Evolutionary conservation across 2,888 invertebrate genomes (phyloP).

Genomic region (Cataglyphis altisquamis): DNA sequence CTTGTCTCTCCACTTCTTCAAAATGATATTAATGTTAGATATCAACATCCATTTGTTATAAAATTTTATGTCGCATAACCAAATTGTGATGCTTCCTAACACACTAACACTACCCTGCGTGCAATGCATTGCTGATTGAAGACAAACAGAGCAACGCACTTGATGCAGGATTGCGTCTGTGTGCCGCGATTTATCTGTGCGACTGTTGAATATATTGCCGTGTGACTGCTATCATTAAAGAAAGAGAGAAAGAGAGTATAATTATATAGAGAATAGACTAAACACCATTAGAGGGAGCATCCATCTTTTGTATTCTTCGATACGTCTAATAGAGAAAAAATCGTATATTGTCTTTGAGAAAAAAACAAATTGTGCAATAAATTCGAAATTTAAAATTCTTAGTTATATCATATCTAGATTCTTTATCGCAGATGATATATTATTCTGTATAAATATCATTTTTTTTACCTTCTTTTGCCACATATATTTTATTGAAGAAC

Average conservation of each 20-base stretch:
- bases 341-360: neutral
- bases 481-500: constrained; percentile 71
- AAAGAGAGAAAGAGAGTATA: neutral
- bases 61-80: constrained; percentile 35
- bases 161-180: constrained; percentile 85
- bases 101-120: constrained; percentile 85
- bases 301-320: constrained; percentile 25
- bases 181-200: constrained; percentile 72
- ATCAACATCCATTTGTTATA: constrained; percentile 19
- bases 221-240: constrained; percentile 26
- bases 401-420: neutral
- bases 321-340: constrained; percentile 14
- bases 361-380: constrained; percentile 30
- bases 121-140: constrained; percentile 85
- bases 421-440: constrained; percentile 12
- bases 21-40: constrained; percentile 44
- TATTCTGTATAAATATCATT: constrained; percentile 3
- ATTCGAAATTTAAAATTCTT: constrained; percentile 30
- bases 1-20: constrained; percentile 54
- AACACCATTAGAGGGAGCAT: constrained; percentile 9
- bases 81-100: constrained; percentile 77
- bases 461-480: constrained; percentile 50
- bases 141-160: constrained; percentile 84
- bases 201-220: constrained; percentile 42
- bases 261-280: constrained; percentile 30